Base-by-base conservation (phyloP, 2,797 vertebrate species). In the Typhlichthys subterraneus region DNA sequence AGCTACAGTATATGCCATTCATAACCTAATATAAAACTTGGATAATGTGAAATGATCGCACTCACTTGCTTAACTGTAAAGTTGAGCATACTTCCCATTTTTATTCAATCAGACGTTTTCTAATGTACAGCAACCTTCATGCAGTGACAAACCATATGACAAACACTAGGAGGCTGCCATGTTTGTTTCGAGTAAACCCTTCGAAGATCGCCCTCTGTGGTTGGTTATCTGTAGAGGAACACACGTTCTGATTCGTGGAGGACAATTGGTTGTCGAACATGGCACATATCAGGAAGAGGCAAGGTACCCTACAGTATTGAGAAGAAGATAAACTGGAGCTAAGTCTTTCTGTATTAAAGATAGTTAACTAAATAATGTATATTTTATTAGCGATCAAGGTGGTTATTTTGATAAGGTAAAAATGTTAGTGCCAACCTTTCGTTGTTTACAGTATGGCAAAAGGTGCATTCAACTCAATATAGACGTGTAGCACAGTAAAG, bases 21-120 rank as follows among this genome's bases (percentile, higher is more conserved):
- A 42, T 42, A 29, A 29, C 23, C 23, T 29, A 29, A 29, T 29
- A 29, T 29, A 29, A 29, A 29, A 29, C 9, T 2, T 3, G 1
- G 8, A 14, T 3, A 9, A 8, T 13, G 52, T n/a, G 8, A 0
- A 38, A 38, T 2, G 4, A 3, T 45, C 45, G 1, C 4, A 90
- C 94, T 91, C 70, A 98, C 97, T 94, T 98, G 93, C 49, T 80
- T 88, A 49, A 98, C 85, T 1, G 94, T 94, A 45, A 89, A 64
- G 1, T 92, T 82, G 64, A 97, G 82, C 96, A 98, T 98, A 0
- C 65, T 72, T 29, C 5, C 38, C 4, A 12, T 31, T 2, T 51
- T 53, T 12, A 45, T 5, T 2, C 64, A 1, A 10, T 12, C 1
- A 15, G 11, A 76, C 50, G 10, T 49, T 54, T 31, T 59, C 0